Conservation (phyloP, 1,140 invertebrate genomes). For the Caenorhabditis remanei region DNA sequence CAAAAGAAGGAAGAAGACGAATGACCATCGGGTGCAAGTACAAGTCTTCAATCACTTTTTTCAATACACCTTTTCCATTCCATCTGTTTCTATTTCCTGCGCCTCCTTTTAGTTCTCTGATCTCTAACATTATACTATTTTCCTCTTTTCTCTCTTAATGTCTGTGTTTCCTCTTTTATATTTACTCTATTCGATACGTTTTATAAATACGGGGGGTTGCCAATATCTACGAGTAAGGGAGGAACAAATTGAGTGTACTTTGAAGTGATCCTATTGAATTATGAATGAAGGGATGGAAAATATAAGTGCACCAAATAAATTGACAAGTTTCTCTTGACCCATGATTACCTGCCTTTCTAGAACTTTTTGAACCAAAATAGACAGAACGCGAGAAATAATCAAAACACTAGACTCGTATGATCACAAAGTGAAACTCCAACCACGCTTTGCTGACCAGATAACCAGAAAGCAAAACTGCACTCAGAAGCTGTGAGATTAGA, state of each 20-base stretch:
- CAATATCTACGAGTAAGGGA: neutral
- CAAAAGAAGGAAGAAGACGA: neutral
- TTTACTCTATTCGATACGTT: neutral
- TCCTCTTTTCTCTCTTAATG: neutral
- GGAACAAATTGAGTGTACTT: neutral
- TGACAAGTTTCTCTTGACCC: no score
- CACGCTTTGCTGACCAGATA: neutral
- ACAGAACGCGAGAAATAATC: neutral
- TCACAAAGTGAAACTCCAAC: neutral
- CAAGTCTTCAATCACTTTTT: slow-evolving; percentile 9
- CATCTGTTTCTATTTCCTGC: slow-evolving; percentile 24
- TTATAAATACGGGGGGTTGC: neutral
- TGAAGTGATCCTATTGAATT: no score
- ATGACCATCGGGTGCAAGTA: neutral
- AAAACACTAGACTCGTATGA: neutral
- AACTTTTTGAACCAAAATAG: neutral
- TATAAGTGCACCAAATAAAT: no score
- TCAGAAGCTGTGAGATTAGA: neutral
- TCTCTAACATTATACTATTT: slow-evolving; percentile 10
- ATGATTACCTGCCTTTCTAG: no score
- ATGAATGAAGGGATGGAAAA: no score
- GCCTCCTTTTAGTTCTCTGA: neutral
- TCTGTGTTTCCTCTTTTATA: neutral
- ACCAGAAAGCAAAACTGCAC: neutral
- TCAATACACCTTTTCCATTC: neutral